Conservation (phyloP, 2,797 vertebrate species). For the Lacerta bilineata region DNA sequence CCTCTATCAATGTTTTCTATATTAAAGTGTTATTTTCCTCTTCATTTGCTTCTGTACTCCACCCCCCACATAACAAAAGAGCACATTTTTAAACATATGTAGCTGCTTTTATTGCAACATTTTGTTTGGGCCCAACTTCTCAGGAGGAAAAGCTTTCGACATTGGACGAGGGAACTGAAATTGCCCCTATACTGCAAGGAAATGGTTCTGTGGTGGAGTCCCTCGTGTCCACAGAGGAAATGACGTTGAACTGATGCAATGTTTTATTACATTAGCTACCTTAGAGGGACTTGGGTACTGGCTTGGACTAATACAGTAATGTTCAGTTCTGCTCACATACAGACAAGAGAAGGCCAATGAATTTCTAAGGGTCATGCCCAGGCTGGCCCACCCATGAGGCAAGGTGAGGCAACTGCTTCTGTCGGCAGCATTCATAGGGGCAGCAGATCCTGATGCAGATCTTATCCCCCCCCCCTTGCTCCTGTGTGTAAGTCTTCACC, state of each 20-base stretch:
- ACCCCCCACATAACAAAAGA: not conserved
- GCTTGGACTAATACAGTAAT: not conserved
- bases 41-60: not conserved
- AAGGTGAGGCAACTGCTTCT: no score
- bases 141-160: constrained; percentile 23
- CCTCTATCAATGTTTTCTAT: not conserved
- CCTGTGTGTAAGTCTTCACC: no score
- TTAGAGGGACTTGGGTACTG: not conserved
- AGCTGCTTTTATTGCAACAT: not conserved
- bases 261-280: not conserved
- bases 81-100: not conserved
- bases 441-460: no score
- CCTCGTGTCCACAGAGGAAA: constrained; percentile 19
- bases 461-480: no score
- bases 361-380: not conserved
- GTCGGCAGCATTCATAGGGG: no score
- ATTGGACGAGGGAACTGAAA: constrained; percentile 7
- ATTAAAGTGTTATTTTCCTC: constrained; percentile 2
- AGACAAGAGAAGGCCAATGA: not conserved
- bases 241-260: constrained; percentile 5
- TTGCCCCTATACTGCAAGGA: not conserved
- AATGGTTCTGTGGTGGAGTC: not conserved
- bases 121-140: constrained; percentile 19
- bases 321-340: accelerated
- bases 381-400: no score